These are phyloP conservation scores for Isaurus tuberculatus DNA, from an alignment of 92 coral and sea anemone genomes.

Conservation along the genomic window DNA sequence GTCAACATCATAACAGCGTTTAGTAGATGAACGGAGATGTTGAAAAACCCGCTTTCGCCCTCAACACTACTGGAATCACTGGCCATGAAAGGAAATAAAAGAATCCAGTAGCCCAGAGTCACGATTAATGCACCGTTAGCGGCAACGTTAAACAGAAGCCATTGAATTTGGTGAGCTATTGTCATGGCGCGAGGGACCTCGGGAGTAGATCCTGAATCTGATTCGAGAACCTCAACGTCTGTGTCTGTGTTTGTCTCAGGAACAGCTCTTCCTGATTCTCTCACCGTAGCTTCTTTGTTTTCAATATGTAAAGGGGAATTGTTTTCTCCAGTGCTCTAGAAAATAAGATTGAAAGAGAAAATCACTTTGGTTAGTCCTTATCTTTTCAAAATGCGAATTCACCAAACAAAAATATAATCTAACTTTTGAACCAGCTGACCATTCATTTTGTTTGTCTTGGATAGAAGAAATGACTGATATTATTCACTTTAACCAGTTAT, in stretches of 20 bases:
- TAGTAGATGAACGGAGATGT: conserved; percentile 52
- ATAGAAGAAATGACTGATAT: no score
- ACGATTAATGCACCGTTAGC: conserved; percentile 64
- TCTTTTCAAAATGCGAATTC: no score
- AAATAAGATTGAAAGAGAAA: not conserved
- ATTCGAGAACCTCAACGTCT: not conserved
- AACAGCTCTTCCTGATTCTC: not conserved
- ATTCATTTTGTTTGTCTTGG: no score
- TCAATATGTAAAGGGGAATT: not conserved
- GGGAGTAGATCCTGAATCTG: not conserved
- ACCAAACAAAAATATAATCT: not conserved
- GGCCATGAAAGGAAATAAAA: conserved; percentile 16
- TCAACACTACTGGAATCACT: not conserved
- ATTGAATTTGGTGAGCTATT: conserved; percentile 28
- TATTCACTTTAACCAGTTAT: no score
- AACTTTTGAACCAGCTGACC: not conserved
- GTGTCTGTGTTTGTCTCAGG: not conserved
- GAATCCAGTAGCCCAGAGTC: conserved; percentile 66
- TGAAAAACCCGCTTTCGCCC: conserved; percentile 46
- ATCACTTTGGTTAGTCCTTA: not conserved
- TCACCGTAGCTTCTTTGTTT: not conserved
- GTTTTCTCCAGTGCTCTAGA: not conserved
- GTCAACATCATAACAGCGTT: conserved; percentile 57
- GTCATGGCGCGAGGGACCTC: conserved; percentile 23
- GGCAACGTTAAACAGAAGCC: conserved; percentile 61